These are phyloP conservation scores for Papio anubis DNA, from an alignment of 2,113 vertebrate species.

Conservation along the genomic window DNA sequence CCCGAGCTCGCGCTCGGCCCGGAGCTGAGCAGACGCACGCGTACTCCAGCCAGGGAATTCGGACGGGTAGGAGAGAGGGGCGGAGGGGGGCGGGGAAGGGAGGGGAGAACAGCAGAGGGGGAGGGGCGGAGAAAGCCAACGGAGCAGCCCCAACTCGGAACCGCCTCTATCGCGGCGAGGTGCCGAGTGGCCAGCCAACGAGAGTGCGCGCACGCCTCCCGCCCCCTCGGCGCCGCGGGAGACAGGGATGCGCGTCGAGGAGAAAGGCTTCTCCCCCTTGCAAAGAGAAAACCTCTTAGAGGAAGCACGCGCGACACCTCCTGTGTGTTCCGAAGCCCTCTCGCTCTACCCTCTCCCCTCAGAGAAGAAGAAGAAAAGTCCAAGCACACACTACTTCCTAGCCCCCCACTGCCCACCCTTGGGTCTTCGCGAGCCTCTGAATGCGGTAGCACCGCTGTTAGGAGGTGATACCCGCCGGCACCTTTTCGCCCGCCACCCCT, in stretches of 20 bases:
- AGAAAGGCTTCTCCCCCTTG: constrained; percentile 43
- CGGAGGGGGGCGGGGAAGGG: neutral
- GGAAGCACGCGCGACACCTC: constrained; percentile 10
- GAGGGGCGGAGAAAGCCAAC: constrained; percentile 59
- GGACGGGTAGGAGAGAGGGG: constrained; percentile 22
- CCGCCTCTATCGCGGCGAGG: constrained; percentile 17
- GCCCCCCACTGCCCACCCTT: neutral
- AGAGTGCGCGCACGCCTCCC: constrained; percentile 19
- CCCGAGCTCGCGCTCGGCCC: constrained; percentile 52
- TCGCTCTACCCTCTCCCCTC: neutral
- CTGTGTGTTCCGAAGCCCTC: neutral
- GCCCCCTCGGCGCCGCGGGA: constrained; percentile 42
- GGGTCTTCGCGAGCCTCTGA: constrained; percentile 15
- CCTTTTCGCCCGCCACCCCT: constrained; percentile 40
- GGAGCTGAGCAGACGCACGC: constrained; percentile 59
- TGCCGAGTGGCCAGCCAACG: constrained; percentile 1
- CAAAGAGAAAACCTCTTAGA: constrained; percentile 19
- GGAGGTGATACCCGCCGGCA: constrained; percentile 27
- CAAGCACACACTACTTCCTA: constrained; percentile 33
- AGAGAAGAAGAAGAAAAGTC: neutral
- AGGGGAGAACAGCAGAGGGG: constrained; percentile 22
- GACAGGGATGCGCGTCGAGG: constrained; percentile 60
- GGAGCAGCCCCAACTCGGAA: constrained; percentile 4
- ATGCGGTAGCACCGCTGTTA: neutral
- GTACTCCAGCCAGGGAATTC: constrained; percentile 64